These are phyloP conservation scores for Empidonax traillii DNA, from an alignment of 2,113 vertebrate genomes.

Conservation along the genomic window DNA sequence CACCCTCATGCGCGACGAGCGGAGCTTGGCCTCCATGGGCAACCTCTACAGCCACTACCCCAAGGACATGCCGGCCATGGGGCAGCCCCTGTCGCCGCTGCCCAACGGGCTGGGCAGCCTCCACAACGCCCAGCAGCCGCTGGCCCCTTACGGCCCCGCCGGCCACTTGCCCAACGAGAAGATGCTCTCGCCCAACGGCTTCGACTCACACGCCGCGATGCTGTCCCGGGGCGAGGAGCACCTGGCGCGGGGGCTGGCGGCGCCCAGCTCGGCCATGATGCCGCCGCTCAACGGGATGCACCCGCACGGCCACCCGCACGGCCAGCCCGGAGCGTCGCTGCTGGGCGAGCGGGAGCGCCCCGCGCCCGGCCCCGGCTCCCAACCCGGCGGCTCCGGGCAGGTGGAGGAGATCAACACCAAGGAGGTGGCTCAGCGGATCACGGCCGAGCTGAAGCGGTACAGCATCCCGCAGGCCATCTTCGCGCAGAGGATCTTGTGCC, in stretches of 20 bases:
- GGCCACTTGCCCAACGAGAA: conserved; percentile 91
- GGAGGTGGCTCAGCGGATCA: conserved; percentile 97
- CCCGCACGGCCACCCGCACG: conserved; percentile 85
- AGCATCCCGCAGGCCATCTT: conserved; percentile 99
- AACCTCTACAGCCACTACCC: conserved; percentile 95
- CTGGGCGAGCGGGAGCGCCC: conserved; percentile 84
- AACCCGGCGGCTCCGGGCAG: conserved; percentile 83
- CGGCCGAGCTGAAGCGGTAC: conserved; percentile 96
- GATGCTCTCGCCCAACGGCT: conserved; percentile 90
- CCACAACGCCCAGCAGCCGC: conserved; percentile 90
- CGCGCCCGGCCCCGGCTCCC: conserved; percentile 74
- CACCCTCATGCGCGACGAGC: conserved; percentile 93
- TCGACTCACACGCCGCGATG: conserved; percentile 93
- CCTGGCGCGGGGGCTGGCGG: conserved; percentile 85
- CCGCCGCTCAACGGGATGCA: conserved; percentile 86
- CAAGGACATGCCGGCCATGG: conserved; percentile 94
- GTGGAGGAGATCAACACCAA: conserved; percentile 98
- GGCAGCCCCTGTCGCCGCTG: conserved; percentile 89
- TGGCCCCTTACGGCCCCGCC: conserved; percentile 85
- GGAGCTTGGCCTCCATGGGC: conserved; percentile 91
- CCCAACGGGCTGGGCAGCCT: conserved; percentile 90
- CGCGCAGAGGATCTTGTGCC: conserved; percentile 96
- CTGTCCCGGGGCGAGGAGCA: conserved; percentile 91
- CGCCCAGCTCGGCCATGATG: conserved; percentile 86
- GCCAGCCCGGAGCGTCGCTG: conserved; percentile 83